A percentile compares a stretch with the other conserved stretches of the same genome.
These are phyloP conservation scores for Enteromius unitaeniatus DNA, from an alignment of 2,797 vertebrate genomes.

Conservation along the genomic window DNA sequence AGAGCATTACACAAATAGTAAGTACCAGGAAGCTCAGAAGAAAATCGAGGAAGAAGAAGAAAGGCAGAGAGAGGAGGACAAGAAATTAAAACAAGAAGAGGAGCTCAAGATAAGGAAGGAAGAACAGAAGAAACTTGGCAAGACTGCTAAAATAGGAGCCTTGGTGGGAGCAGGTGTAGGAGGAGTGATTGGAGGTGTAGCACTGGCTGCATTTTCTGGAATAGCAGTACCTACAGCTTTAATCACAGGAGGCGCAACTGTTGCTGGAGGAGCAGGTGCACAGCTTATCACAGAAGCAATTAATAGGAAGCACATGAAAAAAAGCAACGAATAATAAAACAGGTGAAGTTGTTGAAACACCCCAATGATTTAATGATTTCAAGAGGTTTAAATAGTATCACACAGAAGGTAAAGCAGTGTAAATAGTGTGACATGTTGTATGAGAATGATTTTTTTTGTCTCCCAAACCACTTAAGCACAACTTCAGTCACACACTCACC, in stretches of 20 bases:
- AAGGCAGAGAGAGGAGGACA: background rate
- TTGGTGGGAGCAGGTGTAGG: background rate
- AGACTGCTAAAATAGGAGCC: background rate
- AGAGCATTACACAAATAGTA: background rate
- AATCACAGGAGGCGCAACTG: background rate
- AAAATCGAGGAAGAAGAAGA: background rate
- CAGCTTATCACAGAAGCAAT: background rate
- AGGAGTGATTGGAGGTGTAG: background rate
- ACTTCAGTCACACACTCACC: no score
- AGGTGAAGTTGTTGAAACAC: background rate
- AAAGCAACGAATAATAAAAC: background rate
- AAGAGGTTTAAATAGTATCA: background rate
- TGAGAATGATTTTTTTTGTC: background rate
- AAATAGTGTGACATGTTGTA: background rate
- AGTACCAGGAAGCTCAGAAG: background rate
- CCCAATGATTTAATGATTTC: background rate
- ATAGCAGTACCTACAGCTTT: background rate
- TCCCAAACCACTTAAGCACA: no score
- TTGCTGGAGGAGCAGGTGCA: background rate
- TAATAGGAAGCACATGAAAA: background rate
- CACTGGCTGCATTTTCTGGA: background rate
- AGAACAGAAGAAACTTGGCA: background rate
- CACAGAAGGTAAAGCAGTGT: background rate
- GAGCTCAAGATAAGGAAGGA: background rate
- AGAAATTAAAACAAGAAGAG: background rate